Base-by-base conservation (phyloP, 2,113 vertebrate genomes). In the Cephalopterus ornatus region DNA sequence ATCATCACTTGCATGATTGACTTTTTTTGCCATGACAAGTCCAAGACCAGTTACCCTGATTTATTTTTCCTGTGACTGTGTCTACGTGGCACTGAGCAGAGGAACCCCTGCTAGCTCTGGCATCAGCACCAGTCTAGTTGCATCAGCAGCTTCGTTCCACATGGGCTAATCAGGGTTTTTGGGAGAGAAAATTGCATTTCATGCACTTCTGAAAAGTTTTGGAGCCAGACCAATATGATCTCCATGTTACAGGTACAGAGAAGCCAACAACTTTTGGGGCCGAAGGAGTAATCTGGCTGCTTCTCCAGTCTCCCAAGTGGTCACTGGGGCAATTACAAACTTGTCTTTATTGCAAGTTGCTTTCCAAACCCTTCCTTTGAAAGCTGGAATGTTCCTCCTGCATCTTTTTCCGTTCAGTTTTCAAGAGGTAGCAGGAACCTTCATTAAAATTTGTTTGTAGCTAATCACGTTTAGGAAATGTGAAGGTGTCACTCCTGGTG, bases 31-130 rank as follows among this genome's bases (percentile, higher is more conserved):
- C 68, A 4, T 26, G 83, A 82, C 94, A 75, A 87, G 76, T 47
- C 89, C 91, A 21, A 73, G 86, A 87, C 2, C 52, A 70, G 65
- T 37, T 41, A 42, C 2, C 12, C 53, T 87, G 76, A 56, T 87
- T 89, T 93, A 67, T 94, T 89, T 92, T 81, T 74, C 42, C 84
- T 46, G 1, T 37, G 81, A 32, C 85, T 79, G 59, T 44, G 82
- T 46, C 75, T 58, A 62, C n/a, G 24, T 42, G 87, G 93, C 84
- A 71, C 4, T 1, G 53, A 67, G 24, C 65, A 94, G 88, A 87
- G 53, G 92, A 94, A 23, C 90, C 95, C 95, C 96, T 88, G 94
- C 94, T 85, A 75, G 46, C 82, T 44, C 96, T 95, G 90, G 93
- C 95, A 92, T 18, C 87, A 85, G 88, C 32, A 81, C 35, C 85